A percentile compares a stretch with the other conserved stretches of the same genome.
Conservation (phyloP, 2,113 vertebrate species). For the Amphiprion ocellaris region DNA sequence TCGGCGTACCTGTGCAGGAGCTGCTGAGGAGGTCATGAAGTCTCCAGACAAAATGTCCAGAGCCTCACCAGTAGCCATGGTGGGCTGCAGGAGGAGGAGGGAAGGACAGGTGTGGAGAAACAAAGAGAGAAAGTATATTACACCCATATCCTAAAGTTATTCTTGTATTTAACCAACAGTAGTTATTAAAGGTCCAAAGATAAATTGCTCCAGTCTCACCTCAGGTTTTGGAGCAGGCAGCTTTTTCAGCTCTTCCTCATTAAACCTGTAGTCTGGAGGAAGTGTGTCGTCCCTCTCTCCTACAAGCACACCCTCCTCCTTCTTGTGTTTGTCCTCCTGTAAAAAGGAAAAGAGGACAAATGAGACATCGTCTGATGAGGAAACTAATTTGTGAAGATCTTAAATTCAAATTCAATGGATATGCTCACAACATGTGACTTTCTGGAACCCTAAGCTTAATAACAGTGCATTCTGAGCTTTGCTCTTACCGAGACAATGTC, state of each 20-base stretch:
- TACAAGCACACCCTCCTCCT: conserved; percentile 76
- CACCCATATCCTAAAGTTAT: neutral
- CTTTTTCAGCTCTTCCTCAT: conserved; percentile 61
- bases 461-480: too few species aligned
- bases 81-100: conserved; percentile 64
- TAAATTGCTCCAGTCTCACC: conserved; percentile 53
- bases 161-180: neutral
- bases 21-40: conserved; percentile 58
- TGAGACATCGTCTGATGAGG: too few species aligned
- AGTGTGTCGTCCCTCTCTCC: conserved; percentile 81
- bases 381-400: too few species aligned
- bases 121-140: neutral
- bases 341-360: too few species aligned
- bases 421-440: neutral
- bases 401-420: too few species aligned
- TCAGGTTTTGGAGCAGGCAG: conserved; percentile 71
- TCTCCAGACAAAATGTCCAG: conserved; percentile 81
- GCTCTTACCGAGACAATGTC: conserved; percentile 75
- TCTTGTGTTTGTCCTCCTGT: conserved; percentile 70
- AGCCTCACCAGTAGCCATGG: conserved; percentile 71
- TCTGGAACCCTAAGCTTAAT: too few species aligned
- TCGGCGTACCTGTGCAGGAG: conserved; percentile 59
- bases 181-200: neutral
- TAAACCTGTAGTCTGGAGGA: conserved; percentile 78
- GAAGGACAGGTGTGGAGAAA: neutral